Evolutionary conservation across 1,140 invertebrate species (phyloP), one percentile per base, ranked within the genome.

Genomic region (Manduca sexta): DNA sequence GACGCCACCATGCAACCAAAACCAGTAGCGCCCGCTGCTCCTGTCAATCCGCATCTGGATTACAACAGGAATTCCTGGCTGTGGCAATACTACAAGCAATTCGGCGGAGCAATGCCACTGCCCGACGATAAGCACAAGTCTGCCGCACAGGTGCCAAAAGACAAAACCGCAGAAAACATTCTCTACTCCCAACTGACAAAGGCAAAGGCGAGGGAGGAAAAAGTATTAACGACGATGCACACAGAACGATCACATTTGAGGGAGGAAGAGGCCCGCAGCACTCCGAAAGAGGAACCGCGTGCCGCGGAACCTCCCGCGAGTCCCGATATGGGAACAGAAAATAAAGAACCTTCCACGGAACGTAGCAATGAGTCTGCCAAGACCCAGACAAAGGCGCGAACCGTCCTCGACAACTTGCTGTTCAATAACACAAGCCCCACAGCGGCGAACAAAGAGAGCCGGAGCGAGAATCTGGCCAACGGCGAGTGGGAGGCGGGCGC

Each of bases 41-140:
- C 76, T 3, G 62, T 81, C 15, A 62, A 69, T 15, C 64, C 82
- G 0, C 80, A 76, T 21, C 58, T 80, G 54, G 88, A 83, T 55
- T 88, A 88, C 41, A 75, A 86, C 49, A 89, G 90, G 43, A 90
- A 89, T 49, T 88, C 91, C 1, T 92, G 91, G 91, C 90, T 93
- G 52, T 93, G 92, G 92, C 88, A 90, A 56, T 92, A 90, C 87
- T 93, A 92, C 74, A 93, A 93, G 69, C 89, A 92, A 31, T 91
- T 90, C 49, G 89, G 90, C 1, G 87, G 82, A 8, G 79, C 76
- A 26, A 71, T 86, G 64, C 74, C 79, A 4, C 56, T 81, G 14
- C 81, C 81, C 5, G 77, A 87, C 45, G 84, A 84, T 26, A 86
- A 79, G 56, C 64, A 69, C 16, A 84, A 80, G 55, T 66, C 75